These are phyloP conservation scores for Apantesis nais DNA, from an alignment of 2,888 invertebrate genomes.

Conservation along the genomic window DNA sequence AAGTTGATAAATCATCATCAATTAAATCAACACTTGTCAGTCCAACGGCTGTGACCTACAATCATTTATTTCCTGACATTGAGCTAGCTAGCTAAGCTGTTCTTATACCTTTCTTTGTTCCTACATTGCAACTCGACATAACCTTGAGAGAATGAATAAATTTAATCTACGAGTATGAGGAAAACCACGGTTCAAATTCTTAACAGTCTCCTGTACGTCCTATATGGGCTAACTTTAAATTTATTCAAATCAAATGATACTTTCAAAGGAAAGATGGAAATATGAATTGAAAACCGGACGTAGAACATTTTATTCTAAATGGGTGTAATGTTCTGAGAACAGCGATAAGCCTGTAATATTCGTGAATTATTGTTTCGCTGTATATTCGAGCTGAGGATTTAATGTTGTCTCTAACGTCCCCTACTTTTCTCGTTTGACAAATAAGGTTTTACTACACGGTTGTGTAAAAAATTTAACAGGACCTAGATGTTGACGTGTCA, in stretches of 20 bases:
- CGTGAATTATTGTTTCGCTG: constrained; percentile 23
- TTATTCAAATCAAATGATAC: constrained; percentile 19
- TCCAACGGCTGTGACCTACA: neutral
- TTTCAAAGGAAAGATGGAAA: constrained; percentile 23
- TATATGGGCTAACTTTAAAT: neutral
- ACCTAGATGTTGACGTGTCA: neutral
- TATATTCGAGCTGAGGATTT: constrained; percentile 19
- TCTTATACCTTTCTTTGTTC: neutral
- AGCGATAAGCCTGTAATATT: constrained; percentile 29
- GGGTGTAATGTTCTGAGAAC: constrained; percentile 34
- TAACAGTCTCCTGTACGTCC: neutral
- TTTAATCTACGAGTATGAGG: neutral
- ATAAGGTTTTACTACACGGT: neutral
- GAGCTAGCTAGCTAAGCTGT: neutral
- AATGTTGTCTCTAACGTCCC: constrained; percentile 18
- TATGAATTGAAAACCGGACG: constrained; percentile 21
- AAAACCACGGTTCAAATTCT: neutral
- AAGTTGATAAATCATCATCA: no score
- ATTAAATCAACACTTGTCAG: neutral
- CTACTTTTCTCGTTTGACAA: constrained; percentile 3
- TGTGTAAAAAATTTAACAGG: neutral
- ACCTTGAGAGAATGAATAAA: neutral
- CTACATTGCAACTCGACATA: neutral
- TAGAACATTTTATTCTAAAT: constrained; percentile 26
- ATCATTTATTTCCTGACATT: neutral